phyloP scores from a whole-genome alignment of 2,888 invertebrate species.

The Aquatica leii region DNA sequence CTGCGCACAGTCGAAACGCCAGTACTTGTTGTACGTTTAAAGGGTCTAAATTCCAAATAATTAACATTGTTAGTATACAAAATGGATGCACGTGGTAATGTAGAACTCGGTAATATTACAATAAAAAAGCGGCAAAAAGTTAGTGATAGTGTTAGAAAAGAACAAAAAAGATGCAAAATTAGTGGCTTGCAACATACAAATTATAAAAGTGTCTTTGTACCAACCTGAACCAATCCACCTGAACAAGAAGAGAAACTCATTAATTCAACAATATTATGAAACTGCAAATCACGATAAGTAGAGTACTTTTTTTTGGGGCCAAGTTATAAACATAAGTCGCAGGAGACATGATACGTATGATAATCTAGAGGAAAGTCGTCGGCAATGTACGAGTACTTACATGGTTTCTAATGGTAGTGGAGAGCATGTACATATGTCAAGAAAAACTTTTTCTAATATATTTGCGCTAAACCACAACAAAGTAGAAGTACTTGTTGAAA shows the following conservation, averaged over 20 bases:
- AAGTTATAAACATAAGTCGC: constrained; percentile 12
- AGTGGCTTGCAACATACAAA: too few species aligned
- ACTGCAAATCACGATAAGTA: constrained; percentile 3
- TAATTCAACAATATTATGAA: constrained; percentile 13
- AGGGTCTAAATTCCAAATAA: constrained; percentile 20
- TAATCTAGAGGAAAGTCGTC: constrained; percentile 5
- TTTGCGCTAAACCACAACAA: constrained; percentile 7
- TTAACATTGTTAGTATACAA: neutral
- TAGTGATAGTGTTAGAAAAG: constrained; percentile 26
- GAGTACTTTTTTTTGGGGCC: constrained; percentile 11
- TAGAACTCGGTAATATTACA: constrained; percentile 19
- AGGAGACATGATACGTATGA: constrained; percentile 11
- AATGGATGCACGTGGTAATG: constrained; percentile 20
- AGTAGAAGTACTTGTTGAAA: too few species aligned
- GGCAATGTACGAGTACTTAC: constrained; percentile 6
- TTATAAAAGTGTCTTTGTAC: too few species aligned
- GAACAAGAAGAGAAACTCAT: constrained; percentile 6
- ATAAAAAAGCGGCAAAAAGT: constrained; percentile 20
- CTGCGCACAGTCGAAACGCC: constrained; percentile 10
- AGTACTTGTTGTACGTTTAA: constrained; percentile 15
- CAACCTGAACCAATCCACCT: constrained; percentile 28
- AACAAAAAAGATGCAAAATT: constrained; percentile 20
- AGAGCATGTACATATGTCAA: neutral
- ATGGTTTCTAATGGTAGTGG: constrained; percentile 3
- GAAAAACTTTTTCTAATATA: constrained; percentile 6